These are phyloP conservation scores for Ciconia maguari DNA, from an alignment of 2,113 vertebrate genomes.

Conservation along the genomic window DNA sequence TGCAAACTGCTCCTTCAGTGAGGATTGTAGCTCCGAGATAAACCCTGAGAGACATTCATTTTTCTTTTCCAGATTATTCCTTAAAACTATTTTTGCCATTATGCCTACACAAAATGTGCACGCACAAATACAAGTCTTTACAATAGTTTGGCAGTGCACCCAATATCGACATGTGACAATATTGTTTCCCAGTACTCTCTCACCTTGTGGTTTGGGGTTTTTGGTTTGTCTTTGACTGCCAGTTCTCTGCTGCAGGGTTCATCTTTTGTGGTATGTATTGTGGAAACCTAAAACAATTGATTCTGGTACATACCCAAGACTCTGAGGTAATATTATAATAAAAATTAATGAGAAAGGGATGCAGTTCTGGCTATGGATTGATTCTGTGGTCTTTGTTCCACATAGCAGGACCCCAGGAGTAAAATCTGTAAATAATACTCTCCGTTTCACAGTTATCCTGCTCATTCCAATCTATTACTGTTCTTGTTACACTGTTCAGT, in stretches of 20 bases:
- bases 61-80: not conserved
- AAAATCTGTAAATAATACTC: not conserved
- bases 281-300: not conserved
- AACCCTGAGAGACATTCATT: not conserved
- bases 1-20: not conserved
- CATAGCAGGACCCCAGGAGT: not conserved
- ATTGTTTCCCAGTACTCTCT: not conserved
- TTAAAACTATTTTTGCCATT: not conserved
- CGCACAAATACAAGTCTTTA: not conserved
- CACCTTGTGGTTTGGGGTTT: not conserved
- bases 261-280: not conserved
- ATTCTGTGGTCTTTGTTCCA: not conserved
- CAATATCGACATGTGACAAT: not conserved
- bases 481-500: not conserved
- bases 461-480: not conserved
- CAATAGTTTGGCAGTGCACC: not conserved
- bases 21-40: not conserved
- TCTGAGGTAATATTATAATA: not conserved
- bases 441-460: not conserved
- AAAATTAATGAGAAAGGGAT: slow-evolving; percentile 4
- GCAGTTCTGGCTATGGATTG: not conserved
- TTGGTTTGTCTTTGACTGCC: not conserved
- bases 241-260: not conserved
- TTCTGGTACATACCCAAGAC: not conserved
- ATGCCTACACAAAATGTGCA: not conserved